Percentiles rank a stretch among this genome's conserved stretches.
Evolutionary conservation across 1,140 invertebrate species (phyloP).

Genomic region (Trichomalopsis sarcophagae): DNA sequence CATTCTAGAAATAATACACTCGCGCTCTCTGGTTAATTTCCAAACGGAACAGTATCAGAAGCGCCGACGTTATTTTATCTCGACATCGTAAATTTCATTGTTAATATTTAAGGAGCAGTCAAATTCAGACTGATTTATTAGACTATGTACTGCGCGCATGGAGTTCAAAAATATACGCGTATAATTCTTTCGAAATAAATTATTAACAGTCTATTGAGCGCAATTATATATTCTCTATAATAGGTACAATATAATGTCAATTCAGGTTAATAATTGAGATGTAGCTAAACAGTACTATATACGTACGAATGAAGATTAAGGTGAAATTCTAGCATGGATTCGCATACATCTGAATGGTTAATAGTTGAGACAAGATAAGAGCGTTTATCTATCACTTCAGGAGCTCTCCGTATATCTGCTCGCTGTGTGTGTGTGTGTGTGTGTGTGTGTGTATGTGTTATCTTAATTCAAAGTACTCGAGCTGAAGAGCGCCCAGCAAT

Average conservation of each 20-base stretch:
- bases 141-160: background rate
- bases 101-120: background rate
- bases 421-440: background rate
- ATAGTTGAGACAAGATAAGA: background rate
- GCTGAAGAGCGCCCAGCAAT: background rate
- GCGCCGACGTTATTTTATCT: background rate
- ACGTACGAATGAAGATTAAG: too few species aligned
- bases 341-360: background rate
- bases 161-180: too few species aligned
- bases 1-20: background rate
- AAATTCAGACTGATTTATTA: background rate
- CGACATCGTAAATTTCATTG: background rate
- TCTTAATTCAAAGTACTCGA: background rate
- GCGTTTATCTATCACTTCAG: background rate
- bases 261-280: too few species aligned
- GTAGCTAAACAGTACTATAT: too few species aligned
- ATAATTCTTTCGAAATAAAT: too few species aligned
- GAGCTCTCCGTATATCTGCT: background rate
- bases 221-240: too few species aligned
- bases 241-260: too few species aligned
- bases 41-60: background rate
- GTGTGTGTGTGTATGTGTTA: background rate
- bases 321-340: too few species aligned
- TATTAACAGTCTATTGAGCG: too few species aligned
- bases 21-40: too few species aligned